Base-by-base conservation (phyloP, 2,888 invertebrate species). In the Torymus auratus region DNA sequence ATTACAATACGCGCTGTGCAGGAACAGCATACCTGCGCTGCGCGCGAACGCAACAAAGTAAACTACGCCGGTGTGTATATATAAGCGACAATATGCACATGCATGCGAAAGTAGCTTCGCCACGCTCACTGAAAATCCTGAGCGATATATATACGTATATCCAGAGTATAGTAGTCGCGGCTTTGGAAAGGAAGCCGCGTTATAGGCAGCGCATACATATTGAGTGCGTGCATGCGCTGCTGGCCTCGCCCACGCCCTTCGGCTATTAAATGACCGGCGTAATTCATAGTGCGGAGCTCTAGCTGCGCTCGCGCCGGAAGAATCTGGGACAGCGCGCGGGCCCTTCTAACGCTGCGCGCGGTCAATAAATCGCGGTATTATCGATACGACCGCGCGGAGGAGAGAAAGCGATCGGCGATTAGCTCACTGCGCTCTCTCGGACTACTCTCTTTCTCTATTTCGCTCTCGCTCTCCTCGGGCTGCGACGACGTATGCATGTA, bases 321-420 rank as follows among this genome's bases (percentile, higher is more conserved):
- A 87, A 88, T 88, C 85, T 87, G 85, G 87, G 86, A 83, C 88
- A 85, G 81, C 4, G 83, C 81, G 82, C 84, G 83, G 82, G 80
- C 77, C 81, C 79, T 74, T 75, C 53, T 28, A 67, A 52, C 71
- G 23, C 28, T 28, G 28, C 28, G 28, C 28, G 58, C 71, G 82
- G 74, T 84, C 86, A 83, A 86, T 87, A 88, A 88, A 87, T 88
- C 87, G 83, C 85, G 82, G 84, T 83, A 86, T 87, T 87, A 88
- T 86, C 86, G 86, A 85, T 84, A 86, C 84, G 81, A 78, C 23
- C 78, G 78, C 71, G 13, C 28, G 2, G 41, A 2, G 12, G 15
- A 52, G 85, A 84, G 86, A 86, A 86, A 86, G 85, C 85, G 84
- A 84, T 85, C 86, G 84, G 82, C 83, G 84, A 85, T 84, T 84